Percentiles rank a stretch among this genome's conserved stretches.
These are phyloP conservation scores for Mormyrus lacerda DNA, from an alignment of 2,113 vertebrate species.

Conservation along the genomic window DNA sequence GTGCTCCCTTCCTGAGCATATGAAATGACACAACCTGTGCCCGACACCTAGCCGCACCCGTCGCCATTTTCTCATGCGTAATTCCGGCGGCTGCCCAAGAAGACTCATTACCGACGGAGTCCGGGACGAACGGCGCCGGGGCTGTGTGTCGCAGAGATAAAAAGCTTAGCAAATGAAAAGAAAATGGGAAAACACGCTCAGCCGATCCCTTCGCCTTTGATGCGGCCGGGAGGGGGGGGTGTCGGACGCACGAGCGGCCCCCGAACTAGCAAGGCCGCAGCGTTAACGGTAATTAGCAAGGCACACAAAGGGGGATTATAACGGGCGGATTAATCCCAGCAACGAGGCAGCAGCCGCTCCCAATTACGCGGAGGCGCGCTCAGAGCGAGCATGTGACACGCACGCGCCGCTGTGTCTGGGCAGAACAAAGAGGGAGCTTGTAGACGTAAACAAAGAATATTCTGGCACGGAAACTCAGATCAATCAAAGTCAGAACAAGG, in stretches of 20 bases:
- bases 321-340: slow-evolving; percentile 50
- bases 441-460: neutral
- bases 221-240: neutral
- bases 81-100: neutral
- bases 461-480: neutral
- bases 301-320: slow-evolving; percentile 52
- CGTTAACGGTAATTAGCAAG: slow-evolving; percentile 57
- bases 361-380: slow-evolving; percentile 31
- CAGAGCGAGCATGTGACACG: neutral
- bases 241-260: slow-evolving; percentile 28
- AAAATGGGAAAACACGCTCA: slow-evolving; percentile 38
- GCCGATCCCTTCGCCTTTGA: slow-evolving; percentile 33
- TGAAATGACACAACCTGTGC: neutral
- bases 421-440: neutral
- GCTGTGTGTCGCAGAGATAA: slow-evolving; percentile 11
- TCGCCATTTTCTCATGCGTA: neutral
- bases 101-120: neutral
- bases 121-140: neutral
- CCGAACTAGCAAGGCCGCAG: slow-evolving; percentile 51
- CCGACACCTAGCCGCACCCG: neutral
- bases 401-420: neutral
- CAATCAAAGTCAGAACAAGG: neutral
- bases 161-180: slow-evolving; percentile 38
- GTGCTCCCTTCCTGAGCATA: neutral
- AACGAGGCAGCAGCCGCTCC: slow-evolving; percentile 30